A percentile compares a stretch with the other conserved stretches of the same genome.
These are phyloP conservation scores for Callopanchax toddi DNA, from an alignment of 2,113 vertebrate species.

Conservation along the genomic window DNA sequence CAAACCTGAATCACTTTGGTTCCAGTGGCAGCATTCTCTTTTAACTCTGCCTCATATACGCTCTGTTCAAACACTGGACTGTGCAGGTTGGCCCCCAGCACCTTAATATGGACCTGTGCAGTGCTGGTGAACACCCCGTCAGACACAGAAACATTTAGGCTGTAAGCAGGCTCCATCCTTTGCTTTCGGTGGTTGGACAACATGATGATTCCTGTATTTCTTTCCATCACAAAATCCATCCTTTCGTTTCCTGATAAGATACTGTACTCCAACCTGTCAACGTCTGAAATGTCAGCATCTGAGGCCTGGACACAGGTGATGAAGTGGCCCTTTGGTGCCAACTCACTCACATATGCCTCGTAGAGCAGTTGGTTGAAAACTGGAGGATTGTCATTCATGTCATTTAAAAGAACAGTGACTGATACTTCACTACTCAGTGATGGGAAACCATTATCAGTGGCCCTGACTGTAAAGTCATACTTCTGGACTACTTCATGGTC, in stretches of 20 bases:
- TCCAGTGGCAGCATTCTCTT: constrained; percentile 88
- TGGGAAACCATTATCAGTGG: constrained; percentile 93
- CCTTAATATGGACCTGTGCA: constrained; percentile 90
- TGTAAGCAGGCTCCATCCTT: constrained; percentile 90
- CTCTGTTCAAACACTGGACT: constrained; percentile 90
- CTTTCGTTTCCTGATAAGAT: constrained; percentile 95
- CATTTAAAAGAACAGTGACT: constrained; percentile 87
- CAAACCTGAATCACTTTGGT: constrained; percentile 88
- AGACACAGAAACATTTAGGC: constrained; percentile 93
- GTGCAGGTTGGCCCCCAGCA: constrained; percentile 90
- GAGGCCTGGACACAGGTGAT: constrained; percentile 95
- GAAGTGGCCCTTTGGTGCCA: constrained; percentile 93
- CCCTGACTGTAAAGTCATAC: constrained; percentile 88
- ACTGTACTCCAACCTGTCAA: constrained; percentile 88
- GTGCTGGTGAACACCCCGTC: constrained; percentile 95
- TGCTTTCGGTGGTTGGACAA: constrained; percentile 89
- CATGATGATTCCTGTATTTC: constrained; percentile 86
- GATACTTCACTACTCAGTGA: constrained; percentile 89
- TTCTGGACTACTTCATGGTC: constrained; percentile 90
- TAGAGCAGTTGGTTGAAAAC: constrained; percentile 96
- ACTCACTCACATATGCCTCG: constrained; percentile 92
- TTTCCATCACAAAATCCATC: constrained; percentile 90
- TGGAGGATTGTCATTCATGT: constrained; percentile 95
- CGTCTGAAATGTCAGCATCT: constrained; percentile 92
- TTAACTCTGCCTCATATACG: constrained; percentile 88